Base-by-base conservation (phyloP, 2,888 invertebrate genomes). In the Helleia helle region DNA sequence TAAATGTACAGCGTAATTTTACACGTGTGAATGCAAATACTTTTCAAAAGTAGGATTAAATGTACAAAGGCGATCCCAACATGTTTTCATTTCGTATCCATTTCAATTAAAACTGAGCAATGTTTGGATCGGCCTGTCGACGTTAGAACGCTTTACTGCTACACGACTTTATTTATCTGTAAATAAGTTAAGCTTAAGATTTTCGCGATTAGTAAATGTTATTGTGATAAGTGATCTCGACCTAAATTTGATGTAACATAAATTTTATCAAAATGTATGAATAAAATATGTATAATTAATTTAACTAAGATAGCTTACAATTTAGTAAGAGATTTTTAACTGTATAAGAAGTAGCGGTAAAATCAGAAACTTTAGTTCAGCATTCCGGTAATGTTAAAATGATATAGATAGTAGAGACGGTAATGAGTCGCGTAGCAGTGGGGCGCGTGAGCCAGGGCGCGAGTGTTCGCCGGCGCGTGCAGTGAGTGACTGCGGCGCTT, bases 401-500 rank as follows among this genome's bases (percentile, higher is more conserved):
- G n/a, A n/a, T n/a, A n/a, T n/a, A n/a, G n/a, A n/a, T n/a, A n/a
- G n/a, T n/a, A n/a, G n/a, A n/a, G n/a, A n/a, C n/a, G n/a, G n/a
- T n/a, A n/a, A n/a, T n/a, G n/a, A 34, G 38, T 43, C 42, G 41
- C 27, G 43, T 43, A 42, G 29, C 42, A 41, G 46, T 34, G 46
- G 42, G 46, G 36, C 38, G 44, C 46, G 50, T 51, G 56, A 47
- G 56, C 53, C 49, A 41, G 46, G 31, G 45, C 44, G 43, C 34
- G 51, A 40, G 48, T 37, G 43, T 28, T 8, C 9, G 18, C 38
- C 28, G 38, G 37, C 26, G 45, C 40, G 25, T 41, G 13, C 40
- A 38, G 38, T 37, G 17, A 41, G 40, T 51, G 42, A 51, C 48
- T 37, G 13, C 38, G 17, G 46, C 43, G 58, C 64, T 79, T 65